Evolutionary conservation across 2,797 vertebrate genomes (phyloP).

Genomic region (Botia almorhae): DNA sequence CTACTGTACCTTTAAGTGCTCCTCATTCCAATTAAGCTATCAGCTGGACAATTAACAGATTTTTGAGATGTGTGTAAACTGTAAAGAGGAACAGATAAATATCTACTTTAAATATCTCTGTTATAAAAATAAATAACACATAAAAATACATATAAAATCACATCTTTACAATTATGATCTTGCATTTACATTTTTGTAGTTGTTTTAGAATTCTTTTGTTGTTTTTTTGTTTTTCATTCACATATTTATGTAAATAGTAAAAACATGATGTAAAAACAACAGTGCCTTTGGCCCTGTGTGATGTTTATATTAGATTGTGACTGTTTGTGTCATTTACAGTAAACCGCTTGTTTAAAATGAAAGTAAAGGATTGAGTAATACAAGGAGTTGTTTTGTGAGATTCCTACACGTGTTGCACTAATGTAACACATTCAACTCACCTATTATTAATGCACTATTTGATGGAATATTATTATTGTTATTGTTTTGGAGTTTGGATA

Average conservation of each 20-base stretch:
- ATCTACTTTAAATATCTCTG: too few species aligned
- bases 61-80: too few species aligned
- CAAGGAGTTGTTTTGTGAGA: constrained; percentile 10
- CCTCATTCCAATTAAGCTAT: too few species aligned
- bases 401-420: neutral
- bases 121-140: too few species aligned
- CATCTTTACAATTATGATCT: too few species aligned
- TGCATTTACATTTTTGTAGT: too few species aligned
- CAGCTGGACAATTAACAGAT: too few species aligned
- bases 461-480: neutral
- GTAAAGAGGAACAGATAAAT: too few species aligned
- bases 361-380: constrained; percentile 6
- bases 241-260: neutral
- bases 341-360: neutral
- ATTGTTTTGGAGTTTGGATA: neutral
- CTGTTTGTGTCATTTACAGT: neutral
- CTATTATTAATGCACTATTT: neutral
- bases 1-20: too few species aligned
- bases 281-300: neutral
- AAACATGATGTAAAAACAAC: too few species aligned
- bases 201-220: neutral
- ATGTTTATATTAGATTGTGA: neutral
- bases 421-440: neutral
- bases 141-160: too few species aligned
- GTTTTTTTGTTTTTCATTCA: neutral